Evolutionary conservation across 2,888 invertebrate genomes (phyloP).

Genomic region (Stomorhina lunata): DNA sequence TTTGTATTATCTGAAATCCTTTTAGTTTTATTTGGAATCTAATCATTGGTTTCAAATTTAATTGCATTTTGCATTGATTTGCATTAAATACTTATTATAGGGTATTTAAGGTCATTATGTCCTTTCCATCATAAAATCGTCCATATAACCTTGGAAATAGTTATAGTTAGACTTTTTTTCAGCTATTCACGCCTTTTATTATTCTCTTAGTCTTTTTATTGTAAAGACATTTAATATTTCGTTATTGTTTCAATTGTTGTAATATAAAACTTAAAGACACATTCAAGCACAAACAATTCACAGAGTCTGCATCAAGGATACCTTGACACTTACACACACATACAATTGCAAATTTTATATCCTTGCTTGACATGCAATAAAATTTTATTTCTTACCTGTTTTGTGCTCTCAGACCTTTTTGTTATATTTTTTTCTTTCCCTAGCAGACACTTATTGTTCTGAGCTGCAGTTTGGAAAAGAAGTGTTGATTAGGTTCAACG

Average conservation of each 20-base stretch:
- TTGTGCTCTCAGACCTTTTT: background rate
- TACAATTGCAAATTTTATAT: too few relatives aligned
- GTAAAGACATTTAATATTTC: background rate
- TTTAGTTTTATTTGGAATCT: too few relatives aligned
- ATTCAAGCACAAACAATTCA: background rate
- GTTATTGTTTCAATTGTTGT: conserved; percentile 57
- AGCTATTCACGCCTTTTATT: conserved; percentile 49
- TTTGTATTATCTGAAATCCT: too few relatives aligned
- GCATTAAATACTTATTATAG: background rate
- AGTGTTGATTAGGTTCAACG: conserved; percentile 65
- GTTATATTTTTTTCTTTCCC: background rate
- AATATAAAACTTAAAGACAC: conserved; percentile 55
- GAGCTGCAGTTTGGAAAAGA: conserved; percentile 73
- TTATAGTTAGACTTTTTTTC: conserved; percentile 15
- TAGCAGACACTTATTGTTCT: conserved; percentile 68
- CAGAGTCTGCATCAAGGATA: background rate
- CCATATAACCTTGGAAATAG: conserved; percentile 38
- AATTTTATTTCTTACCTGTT: conserved; percentile 15
- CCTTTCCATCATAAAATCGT: background rate
- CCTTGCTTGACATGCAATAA: background rate
- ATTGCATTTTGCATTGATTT: background rate
- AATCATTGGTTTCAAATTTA: too few relatives aligned
- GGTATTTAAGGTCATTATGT: background rate
- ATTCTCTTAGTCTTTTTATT: background rate
- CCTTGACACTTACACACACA: background rate